Base-by-base conservation (phyloP, 2,113 vertebrate genomes). In the Rallus limicola region DNA sequence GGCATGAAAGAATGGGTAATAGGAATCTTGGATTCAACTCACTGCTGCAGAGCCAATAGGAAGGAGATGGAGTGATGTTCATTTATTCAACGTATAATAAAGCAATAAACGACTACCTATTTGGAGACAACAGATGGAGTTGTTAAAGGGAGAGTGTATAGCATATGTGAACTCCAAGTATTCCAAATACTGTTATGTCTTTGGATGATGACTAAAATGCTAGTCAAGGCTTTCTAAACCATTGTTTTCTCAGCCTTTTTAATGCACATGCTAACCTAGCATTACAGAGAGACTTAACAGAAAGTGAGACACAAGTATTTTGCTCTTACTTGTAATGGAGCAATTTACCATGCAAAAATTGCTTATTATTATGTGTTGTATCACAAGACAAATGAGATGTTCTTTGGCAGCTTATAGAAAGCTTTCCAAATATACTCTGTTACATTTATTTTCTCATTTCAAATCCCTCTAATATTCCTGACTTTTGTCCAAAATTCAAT, bases 381-480 rank as follows among this genome's bases (percentile, higher is more conserved):
- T 76, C 1, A 11, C 34, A 82, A 40, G 53, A 91, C 26, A 52
- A 56, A 88, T 28, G 10, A 65, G 17, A 78, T 52, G 23, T 29
- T 46, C 20, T 72, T 80, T 94, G 34, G 23, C 70, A 75, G 5
- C 17, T 85, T 59, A 46, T 31, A 71, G 42, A 79, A 79, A 86
- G 55, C 10, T 5, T 87, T 89, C 72, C 16, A 92, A 56, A 79
- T 82, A 48, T 26, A 58, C 7, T 78, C 46, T 75, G 25, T 48
- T 87, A 65, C 44, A 82, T 92, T 68, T 38, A 82, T 65, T 82
- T 96, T 92, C 34, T 77, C 21, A 70, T 91, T 86, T 79, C 38
- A 83, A 53, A 82, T 76, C 31, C 16, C 42, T 56, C 28, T 44
- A 52, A 82, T 95, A 68, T 91, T 84, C 65, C 89, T 93, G 62